phyloP scores from a whole-genome alignment of 2,888 invertebrate species.

The Octonoba sinensis region DNA sequence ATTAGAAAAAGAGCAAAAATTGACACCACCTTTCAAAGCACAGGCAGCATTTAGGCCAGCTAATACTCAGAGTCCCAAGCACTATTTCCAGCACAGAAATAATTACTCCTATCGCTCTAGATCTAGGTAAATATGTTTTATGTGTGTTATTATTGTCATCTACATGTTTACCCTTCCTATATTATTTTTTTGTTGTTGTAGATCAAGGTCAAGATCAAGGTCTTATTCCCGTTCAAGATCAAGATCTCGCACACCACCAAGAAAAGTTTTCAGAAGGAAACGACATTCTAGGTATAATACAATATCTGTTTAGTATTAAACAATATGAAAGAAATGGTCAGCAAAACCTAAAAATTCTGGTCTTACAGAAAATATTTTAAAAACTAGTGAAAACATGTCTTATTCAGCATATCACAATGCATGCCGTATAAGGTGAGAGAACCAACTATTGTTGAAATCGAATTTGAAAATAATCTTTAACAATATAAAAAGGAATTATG shows the following conservation, averaged over 20 bases:
- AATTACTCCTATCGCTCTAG: constrained; percentile 14
- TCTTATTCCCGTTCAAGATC: constrained; percentile 69
- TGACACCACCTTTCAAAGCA: not conserved
- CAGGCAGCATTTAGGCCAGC: too few relatives aligned
- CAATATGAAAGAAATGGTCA: too few relatives aligned
- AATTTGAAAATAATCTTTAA: too few relatives aligned
- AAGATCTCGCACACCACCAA: constrained; percentile 48
- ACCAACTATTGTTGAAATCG: too few relatives aligned
- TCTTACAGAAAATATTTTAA: too few relatives aligned
- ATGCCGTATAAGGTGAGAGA: too few relatives aligned
- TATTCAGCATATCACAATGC: too few relatives aligned
- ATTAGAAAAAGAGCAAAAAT: constrained; percentile 27
- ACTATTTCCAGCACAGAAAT: constrained; percentile 17
- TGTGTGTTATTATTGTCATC: too few relatives aligned
- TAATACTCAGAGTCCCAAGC: not conserved
- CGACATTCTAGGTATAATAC: constrained; percentile 45
- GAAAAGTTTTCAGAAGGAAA: constrained; percentile 32
- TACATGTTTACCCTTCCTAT: too few relatives aligned
- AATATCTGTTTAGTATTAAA: not conserved
- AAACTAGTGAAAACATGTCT: too few relatives aligned
- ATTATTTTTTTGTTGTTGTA: not conserved
- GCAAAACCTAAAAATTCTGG: too few relatives aligned
- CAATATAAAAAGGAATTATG: too few relatives aligned
- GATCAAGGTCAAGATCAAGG: constrained; percentile 27
- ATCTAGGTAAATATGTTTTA: constrained; percentile 33